A percentile compares a stretch with the other conserved stretches of the same genome.
phyloP scores from a whole-genome alignment of 2,797 vertebrate species.

The Petrocephalus sullivani region DNA sequence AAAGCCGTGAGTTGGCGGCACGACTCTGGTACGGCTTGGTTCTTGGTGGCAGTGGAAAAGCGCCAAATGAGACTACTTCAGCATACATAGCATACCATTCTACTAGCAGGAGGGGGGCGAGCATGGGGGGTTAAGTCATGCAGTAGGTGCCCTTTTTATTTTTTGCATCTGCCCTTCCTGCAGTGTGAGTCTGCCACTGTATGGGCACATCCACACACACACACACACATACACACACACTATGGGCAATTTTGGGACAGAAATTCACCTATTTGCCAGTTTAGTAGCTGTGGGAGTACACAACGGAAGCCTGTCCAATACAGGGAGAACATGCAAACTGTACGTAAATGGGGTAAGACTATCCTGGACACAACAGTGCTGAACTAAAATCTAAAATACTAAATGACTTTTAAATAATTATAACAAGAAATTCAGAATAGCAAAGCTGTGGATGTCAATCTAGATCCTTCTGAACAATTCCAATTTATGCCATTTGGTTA shows the following conservation, averaged over 20 bases:
- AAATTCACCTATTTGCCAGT: background rate
- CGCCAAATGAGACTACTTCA: background rate
- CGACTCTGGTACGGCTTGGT: no score
- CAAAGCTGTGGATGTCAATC: background rate
- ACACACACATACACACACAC: background rate
- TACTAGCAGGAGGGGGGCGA: no score
- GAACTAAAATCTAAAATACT: background rate
- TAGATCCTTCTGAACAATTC: slow-evolving; percentile 11
- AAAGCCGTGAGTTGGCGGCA: no score
- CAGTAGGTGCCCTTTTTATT: no score
- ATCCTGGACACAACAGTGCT: background rate
- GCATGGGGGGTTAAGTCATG: no score
- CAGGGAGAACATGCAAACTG: background rate
- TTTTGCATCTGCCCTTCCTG: no score
- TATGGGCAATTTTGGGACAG: background rate
- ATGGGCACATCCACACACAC: background rate
- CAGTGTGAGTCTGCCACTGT: no score
- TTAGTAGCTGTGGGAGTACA: background rate
- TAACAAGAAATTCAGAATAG: background rate
- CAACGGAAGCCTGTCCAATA: background rate
- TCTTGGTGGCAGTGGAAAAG: no score
- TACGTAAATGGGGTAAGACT: background rate
- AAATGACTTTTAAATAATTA: background rate
- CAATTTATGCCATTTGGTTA: slow-evolving; percentile 29
- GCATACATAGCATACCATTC: no score